Evolutionary conservation across 2,797 vertebrate genomes (phyloP), one percentile per base, ranked within the genome.

Genomic region (Ctenopoma kingsleyae): DNA sequence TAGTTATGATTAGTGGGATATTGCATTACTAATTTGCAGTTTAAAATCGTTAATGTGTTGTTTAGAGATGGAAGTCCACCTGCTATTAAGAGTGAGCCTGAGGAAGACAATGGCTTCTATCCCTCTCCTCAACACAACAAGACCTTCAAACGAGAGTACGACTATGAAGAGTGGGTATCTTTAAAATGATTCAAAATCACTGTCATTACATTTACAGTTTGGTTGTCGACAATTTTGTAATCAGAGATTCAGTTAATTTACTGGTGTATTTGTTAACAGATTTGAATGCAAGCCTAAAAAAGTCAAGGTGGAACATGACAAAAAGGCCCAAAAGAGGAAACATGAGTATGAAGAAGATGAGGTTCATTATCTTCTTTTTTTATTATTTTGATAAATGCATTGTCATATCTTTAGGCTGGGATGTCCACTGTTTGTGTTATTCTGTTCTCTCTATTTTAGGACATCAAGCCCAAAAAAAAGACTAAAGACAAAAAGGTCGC

Each of bases 291-390:
- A 97, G 85, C 90, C 90, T 63, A 94, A 95, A 93, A 98, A 98
- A 91, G 93, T 97, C 56, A 99, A 98, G 94, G 95, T 94, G 51
- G 97, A 98, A 90, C 95, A 97, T 71, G 94, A 93, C 56, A 98
- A 98, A 86, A 98, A 97, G 85, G 94, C 93, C 78, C 98, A 98
- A 91, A 99, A 98, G 84, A 94, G 96, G 90, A 98, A 97, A 94
- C 94, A 92, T 55, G 96, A 97, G 62, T 94, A 96, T 16, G 94
- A 95, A 23, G 95, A 96, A n/a, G 95, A 97, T 41, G 95, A 96
- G 88, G 90, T 91, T 80, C 11, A 7, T 35, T 35, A 2, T 35
- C 4, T 35, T 61, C 6, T 0, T 40, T 35, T 62, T 51, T 41
- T 5, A 46, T 40, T 48, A 17, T 52, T 67, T 55, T 44, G n/a